A percentile compares a stretch with the other conserved stretches of the same genome.
These are phyloP conservation scores for Melospiza melodia DNA, from an alignment of 2,113 vertebrate species.

Conservation along the genomic window DNA sequence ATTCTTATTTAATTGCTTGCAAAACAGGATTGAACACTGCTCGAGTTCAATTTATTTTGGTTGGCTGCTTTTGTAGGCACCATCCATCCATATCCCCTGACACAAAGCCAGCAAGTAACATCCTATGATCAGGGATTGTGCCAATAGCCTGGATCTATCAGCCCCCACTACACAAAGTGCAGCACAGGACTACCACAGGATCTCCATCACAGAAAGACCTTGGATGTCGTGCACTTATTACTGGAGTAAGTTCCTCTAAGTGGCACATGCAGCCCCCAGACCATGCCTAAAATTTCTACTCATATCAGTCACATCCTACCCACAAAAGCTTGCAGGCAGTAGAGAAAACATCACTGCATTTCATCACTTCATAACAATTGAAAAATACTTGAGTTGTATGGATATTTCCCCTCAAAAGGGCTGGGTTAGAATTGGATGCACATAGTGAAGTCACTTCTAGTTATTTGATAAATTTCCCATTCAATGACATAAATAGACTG, in stretches of 20 bases:
- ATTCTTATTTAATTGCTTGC: slow-evolving; percentile 25
- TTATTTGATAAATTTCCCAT: background rate
- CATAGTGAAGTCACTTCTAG: background rate
- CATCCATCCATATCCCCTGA: background rate
- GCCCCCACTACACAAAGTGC: background rate
- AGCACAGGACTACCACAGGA: background rate
- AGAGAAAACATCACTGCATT: background rate
- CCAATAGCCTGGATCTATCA: background rate
- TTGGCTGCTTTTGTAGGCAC: background rate
- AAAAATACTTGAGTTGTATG: background rate
- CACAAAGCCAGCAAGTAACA: background rate
- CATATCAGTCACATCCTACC: background rate
- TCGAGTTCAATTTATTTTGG: background rate
- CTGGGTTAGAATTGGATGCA: background rate
- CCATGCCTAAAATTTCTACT: background rate
- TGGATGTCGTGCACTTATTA: background rate
- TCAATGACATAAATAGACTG: background rate
- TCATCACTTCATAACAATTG: background rate
- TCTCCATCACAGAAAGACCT: background rate
- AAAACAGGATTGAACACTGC: slow-evolving; percentile 30
- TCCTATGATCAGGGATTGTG: background rate
- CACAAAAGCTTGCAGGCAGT: background rate
- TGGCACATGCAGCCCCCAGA: background rate
- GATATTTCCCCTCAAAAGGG: background rate
- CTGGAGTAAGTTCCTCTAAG: background rate